phyloP scores from a whole-genome alignment of 2,797 vertebrate genomes.

The Coendou prehensilis region DNA sequence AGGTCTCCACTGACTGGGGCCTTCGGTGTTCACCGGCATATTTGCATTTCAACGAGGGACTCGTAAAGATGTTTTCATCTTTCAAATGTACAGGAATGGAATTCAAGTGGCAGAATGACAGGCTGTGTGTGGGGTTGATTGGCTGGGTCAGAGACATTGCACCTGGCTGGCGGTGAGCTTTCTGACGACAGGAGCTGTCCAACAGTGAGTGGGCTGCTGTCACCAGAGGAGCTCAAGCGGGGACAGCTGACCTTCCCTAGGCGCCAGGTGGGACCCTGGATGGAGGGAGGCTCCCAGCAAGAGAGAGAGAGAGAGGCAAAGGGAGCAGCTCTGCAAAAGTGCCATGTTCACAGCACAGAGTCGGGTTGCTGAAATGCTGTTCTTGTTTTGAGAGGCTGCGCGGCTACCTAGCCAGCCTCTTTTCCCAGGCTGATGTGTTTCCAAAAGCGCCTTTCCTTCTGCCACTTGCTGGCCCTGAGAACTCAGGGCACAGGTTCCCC shows the following conservation, averaged over 20 bases:
- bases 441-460: not conserved
- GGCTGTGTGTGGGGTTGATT: slow-evolving; percentile 72
- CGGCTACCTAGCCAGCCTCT: not conserved
- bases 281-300: not conserved
- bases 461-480: not conserved
- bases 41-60: slow-evolving; percentile 81
- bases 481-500: not conserved
- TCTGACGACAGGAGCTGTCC: slow-evolving; percentile 81
- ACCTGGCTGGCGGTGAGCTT: slow-evolving; percentile 76
- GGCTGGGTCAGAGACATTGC: slow-evolving; percentile 80
- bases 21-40: slow-evolving; percentile 56
- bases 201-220: slow-evolving; percentile 73
- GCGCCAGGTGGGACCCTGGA: not conserved
- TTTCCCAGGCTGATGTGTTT: not conserved
- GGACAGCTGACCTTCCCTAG: slow-evolving; percentile 71
- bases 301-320: slow-evolving; percentile 25
- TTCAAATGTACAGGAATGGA: slow-evolving; percentile 63
- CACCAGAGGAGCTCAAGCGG: slow-evolving; percentile 77
- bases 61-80: slow-evolving; percentile 77
- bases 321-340: not conserved
- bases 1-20: slow-evolving; percentile 56
- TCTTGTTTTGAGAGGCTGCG: not conserved
- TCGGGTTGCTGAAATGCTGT: not conserved
- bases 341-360: not conserved
- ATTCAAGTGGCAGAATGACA: slow-evolving; percentile 76